Percentiles rank a stretch among this genome's conserved stretches.
Evolutionary conservation across 2,797 vertebrate genomes (phyloP).

Genomic region (Streptopelia turtur): DNA sequence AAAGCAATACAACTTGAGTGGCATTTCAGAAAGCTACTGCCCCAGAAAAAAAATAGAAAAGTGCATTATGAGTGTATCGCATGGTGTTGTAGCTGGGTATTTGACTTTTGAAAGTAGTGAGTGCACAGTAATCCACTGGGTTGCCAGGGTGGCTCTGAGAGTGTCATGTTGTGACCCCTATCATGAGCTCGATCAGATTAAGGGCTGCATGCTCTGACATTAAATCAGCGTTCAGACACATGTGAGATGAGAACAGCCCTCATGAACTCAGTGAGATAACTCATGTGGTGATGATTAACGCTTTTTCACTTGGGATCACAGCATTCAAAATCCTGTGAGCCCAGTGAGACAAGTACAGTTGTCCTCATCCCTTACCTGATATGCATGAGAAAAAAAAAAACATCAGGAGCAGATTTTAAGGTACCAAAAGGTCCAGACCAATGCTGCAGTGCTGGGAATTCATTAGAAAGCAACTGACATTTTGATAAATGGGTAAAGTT

Average conservation of each 20-base stretch:
- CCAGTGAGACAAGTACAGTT: not conserved
- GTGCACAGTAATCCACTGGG: not conserved
- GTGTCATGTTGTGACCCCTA: not conserved
- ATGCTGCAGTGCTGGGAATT: not conserved
- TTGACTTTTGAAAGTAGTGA: not conserved
- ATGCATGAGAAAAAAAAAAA: not conserved
- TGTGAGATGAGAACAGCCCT: not conserved
- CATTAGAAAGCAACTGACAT: constrained; percentile 31
- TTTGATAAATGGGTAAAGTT: constrained; percentile 39
- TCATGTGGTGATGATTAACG: not conserved
- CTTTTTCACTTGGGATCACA: not conserved
- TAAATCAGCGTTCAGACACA: not conserved
- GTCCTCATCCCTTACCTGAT: not conserved
- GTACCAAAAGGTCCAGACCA: not conserved
- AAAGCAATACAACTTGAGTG: not conserved
- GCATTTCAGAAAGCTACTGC: not conserved
- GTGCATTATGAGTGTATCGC: not conserved
- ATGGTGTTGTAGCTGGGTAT: not conserved
- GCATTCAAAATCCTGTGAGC: not conserved
- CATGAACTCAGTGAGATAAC: not conserved
- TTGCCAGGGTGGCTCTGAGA: not conserved
- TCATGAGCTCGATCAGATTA: not conserved
- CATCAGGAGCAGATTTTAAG: not conserved
- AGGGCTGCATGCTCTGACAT: not conserved
- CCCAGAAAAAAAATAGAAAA: not conserved